phyloP scores from a whole-genome alignment of 2,797 vertebrate species.

The Amblyraja radiata region DNA sequence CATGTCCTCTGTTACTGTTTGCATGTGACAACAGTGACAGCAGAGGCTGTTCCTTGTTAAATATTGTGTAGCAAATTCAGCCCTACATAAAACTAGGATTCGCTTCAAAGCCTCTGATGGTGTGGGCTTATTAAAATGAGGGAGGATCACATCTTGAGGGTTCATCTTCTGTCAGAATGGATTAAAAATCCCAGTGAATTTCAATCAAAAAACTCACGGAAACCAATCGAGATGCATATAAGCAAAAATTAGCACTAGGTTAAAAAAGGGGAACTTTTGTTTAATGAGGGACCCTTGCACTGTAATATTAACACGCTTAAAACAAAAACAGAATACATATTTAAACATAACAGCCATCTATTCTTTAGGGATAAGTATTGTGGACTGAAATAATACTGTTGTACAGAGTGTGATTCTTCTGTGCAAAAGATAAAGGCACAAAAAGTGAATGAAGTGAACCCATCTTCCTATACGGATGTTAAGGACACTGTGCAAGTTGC shows the following conservation, averaged over 20 bases:
- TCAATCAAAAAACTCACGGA: constrained; percentile 72
- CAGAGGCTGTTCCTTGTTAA: constrained; percentile 80
- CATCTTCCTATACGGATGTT: neutral
- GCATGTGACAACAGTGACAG: constrained; percentile 82
- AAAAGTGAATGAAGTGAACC: constrained; percentile 13
- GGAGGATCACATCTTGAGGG: constrained; percentile 73
- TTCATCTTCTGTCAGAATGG: constrained; percentile 77
- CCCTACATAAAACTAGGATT: constrained; percentile 57
- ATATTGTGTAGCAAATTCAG: constrained; percentile 74
- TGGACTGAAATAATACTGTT: neutral
- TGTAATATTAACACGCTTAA: neutral
- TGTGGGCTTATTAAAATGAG: constrained; percentile 84
- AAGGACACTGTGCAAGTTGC: neutral
- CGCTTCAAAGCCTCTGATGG: constrained; percentile 67
- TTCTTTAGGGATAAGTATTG: neutral
- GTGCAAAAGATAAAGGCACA: neutral
- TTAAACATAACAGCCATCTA: constrained; percentile 12
- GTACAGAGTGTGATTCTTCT: neutral
- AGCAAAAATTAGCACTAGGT: constrained; percentile 97
- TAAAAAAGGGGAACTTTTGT: constrained; percentile 49
- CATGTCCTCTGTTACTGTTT: constrained; percentile 62
- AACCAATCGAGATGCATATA: constrained; percentile 94
- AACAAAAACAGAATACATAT: too few relatives aligned
- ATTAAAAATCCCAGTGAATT: constrained; percentile 68
- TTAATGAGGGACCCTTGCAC: neutral